Conservation (phyloP, 1,140 invertebrate genomes). For the Zaprionus ornatus region DNA sequence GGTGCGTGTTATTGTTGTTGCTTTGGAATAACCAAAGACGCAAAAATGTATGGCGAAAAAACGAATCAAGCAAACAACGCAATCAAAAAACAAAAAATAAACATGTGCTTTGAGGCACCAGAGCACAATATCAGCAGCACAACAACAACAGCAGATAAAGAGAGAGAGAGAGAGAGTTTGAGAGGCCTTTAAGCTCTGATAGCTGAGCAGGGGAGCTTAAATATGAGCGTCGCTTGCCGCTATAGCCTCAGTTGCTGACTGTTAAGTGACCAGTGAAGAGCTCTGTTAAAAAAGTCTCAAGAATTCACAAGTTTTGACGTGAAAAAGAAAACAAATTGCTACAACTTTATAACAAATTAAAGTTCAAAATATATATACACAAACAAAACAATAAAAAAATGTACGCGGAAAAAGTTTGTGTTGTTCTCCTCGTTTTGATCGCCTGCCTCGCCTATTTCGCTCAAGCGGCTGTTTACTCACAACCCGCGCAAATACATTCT, state of each 20-base stretch:
- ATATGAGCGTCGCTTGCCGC: slow-evolving; percentile 58
- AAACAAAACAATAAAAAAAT: slow-evolving; percentile 49
- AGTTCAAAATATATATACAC: slow-evolving; percentile 19
- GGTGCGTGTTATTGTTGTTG: slow-evolving; percentile 44
- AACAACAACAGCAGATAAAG: background rate
- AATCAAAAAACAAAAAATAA: slow-evolving; percentile 67
- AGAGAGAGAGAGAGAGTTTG: slow-evolving; percentile 2
- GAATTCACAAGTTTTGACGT: slow-evolving; percentile 7
- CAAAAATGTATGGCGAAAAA: slow-evolving; percentile 43
- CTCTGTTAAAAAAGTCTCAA: slow-evolving; percentile 27
- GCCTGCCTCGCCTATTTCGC: slow-evolving; percentile 47
- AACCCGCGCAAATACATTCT: slow-evolving; percentile 70
- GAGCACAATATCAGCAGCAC: background rate
- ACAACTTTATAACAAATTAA: slow-evolving; percentile 9
- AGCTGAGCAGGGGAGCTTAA: slow-evolving; percentile 41
- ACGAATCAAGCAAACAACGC: slow-evolving; percentile 36
- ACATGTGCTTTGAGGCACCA: slow-evolving; percentile 59
- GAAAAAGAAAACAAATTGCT: slow-evolving; percentile 1
- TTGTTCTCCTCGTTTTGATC: slow-evolving; percentile 53
- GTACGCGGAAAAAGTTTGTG: slow-evolving; percentile 71
- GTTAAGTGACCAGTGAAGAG: slow-evolving; percentile 56
- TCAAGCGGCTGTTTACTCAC: slow-evolving; percentile 73
- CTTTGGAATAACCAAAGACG: slow-evolving; percentile 66
- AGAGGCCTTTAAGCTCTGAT: background rate
- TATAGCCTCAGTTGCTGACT: slow-evolving; percentile 66